Conservation (phyloP, 2,113 vertebrate genomes). For the Agelaius tricolor region DNA sequence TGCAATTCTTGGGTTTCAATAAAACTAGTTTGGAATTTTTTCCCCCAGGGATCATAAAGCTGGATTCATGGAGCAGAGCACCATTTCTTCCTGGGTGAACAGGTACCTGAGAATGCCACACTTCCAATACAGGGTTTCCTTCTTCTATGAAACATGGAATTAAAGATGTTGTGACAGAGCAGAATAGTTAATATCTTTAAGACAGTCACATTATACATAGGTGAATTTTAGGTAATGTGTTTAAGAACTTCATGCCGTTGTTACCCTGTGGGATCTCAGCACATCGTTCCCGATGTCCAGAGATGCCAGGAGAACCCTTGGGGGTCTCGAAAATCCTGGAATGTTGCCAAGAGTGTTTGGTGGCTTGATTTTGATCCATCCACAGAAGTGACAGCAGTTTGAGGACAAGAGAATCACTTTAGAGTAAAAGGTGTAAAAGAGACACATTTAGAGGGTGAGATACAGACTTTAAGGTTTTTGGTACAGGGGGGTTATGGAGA, state of each 20-base stretch:
- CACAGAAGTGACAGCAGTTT: too few species aligned
- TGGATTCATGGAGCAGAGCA: background rate
- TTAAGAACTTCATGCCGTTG: background rate
- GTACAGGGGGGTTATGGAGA: too few species aligned
- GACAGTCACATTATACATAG: background rate
- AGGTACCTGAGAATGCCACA: background rate
- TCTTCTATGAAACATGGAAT: background rate
- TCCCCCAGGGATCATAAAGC: background rate
- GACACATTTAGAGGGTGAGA: too few species aligned
- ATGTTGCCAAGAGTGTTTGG: too few species aligned
- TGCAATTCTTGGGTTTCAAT: background rate
- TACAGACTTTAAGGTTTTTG: too few species aligned
- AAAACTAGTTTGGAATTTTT: background rate
- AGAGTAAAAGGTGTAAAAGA: too few species aligned
- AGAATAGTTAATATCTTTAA: background rate
- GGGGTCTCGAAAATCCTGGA: too few species aligned
- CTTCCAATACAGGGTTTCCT: background rate
- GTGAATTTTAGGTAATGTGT: background rate
- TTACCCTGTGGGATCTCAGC: too few species aligned
- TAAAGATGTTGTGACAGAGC: background rate
- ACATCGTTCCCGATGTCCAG: too few species aligned
- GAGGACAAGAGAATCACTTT: too few species aligned
- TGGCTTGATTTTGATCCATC: too few species aligned
- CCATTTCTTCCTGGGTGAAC: background rate
- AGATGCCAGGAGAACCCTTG: too few species aligned